phyloP scores from a whole-genome alignment of 2,888 invertebrate genomes.

The Timandra comae region DNA sequence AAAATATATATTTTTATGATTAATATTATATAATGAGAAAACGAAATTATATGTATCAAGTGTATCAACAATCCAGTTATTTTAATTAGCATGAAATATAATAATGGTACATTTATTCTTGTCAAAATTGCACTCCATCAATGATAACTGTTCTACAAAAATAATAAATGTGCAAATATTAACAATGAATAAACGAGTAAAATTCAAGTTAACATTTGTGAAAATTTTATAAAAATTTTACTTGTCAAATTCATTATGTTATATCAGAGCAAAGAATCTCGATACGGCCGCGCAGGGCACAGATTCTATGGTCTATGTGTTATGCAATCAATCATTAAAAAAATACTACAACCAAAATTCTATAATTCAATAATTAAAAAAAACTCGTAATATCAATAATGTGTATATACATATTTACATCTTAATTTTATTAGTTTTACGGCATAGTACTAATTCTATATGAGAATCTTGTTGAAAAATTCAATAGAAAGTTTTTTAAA shows the following conservation, averaged over 20 bases:
- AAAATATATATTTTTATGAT: neutral
- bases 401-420: constrained; percentile 75
- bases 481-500: constrained; percentile 30
- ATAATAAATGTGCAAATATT: constrained; percentile 23
- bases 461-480: constrained; percentile 43
- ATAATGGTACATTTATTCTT: constrained; percentile 28
- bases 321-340: constrained; percentile 29
- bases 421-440: constrained; percentile 46
- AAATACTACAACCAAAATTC: constrained; percentile 40
- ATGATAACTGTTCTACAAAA: constrained; percentile 20
- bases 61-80: constrained; percentile 22
- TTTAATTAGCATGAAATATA: constrained; percentile 6
- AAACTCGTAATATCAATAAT: constrained; percentile 58
- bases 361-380: constrained; percentile 50
- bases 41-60: constrained; percentile 10
- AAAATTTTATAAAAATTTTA: constrained; percentile 12
- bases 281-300: no score
- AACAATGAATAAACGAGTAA: constrained; percentile 34
- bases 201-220: no score
- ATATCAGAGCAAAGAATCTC: no score
- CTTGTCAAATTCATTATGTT: constrained; percentile 16
- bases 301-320: no score
- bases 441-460: constrained; percentile 47
- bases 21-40: neutral
- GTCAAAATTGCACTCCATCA: constrained; percentile 31